A percentile compares a stretch with the other conserved stretches of the same genome.
Evolutionary conservation across 2,888 invertebrate genomes (phyloP).

Genomic region (Allolobophora icterica): DNA sequence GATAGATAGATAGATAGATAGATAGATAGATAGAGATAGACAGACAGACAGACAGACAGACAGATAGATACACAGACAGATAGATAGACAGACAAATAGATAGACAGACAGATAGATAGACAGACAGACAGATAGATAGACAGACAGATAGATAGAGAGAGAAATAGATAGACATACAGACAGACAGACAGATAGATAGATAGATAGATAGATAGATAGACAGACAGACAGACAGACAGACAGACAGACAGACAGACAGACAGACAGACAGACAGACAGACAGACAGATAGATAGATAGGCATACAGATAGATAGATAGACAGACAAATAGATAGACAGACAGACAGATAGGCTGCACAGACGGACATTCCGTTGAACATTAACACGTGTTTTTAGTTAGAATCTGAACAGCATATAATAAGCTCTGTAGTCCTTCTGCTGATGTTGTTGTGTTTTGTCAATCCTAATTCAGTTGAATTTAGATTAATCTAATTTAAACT

Average conservation of each 20-base stretch:
- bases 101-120: neutral
- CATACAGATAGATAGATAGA: neutral
- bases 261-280: too few relatives aligned
- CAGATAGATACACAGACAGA: too few relatives aligned
- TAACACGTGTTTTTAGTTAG: neutral
- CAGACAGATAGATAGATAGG: neutral
- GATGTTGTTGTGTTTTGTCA: neutral
- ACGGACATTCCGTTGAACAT: neutral
- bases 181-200: too few relatives aligned
- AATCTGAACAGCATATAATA: neutral
- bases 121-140: neutral
- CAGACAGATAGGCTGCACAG: neutral
- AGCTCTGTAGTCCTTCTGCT: too few relatives aligned
- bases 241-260: too few relatives aligned
- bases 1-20: too few relatives aligned
- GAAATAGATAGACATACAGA: too few relatives aligned
- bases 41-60: too few relatives aligned
- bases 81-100: too few relatives aligned
- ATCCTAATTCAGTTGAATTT: neutral
- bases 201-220: too few relatives aligned
- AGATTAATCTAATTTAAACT: neutral
- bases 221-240: too few relatives aligned
- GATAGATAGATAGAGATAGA: too few relatives aligned
- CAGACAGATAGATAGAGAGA: neutral
- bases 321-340: neutral